Evolutionary conservation across 2,113 vertebrate species (phyloP), one percentile per base, ranked within the genome.

Genomic region (Rhinoderma darwinii): DNA sequence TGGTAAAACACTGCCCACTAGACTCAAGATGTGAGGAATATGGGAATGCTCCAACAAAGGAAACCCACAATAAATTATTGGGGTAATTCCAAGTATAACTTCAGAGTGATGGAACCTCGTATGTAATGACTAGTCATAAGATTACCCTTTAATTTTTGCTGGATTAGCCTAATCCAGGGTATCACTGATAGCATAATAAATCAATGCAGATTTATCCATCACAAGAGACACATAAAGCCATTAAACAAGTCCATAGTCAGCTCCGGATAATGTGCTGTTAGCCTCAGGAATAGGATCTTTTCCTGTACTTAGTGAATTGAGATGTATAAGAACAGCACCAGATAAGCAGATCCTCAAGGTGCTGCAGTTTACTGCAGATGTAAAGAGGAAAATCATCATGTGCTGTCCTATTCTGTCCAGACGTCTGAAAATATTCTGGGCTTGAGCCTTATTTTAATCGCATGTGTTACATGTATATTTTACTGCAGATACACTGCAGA

Each of bases 171-270:
- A 72, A 73, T 73, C 18, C 37, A 27, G 74, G 39, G 32, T 74
- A 8, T 54, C 35, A 44, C 51, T 61, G 37, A 30, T n/a, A 66
- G 56, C 51, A 77, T 22, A 35, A n/a, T 37, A 30, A 77, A 43
- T 54, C 30, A 30, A 35, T 68, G 44, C 61, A 78, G 14, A 50
- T 54, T 37, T 70, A 86, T 79, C 32, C 32, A 86, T 79, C 59
- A 79, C 74, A 12, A 9, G 75, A 86, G 84, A 79, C 75, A 44
- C 84, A 66, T 77, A 77, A 77, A 85, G 18, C 54, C 73, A 85
- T 85, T 85, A 85, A 43, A 59, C n/a, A 76, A 75, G 47, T 75
- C 72, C 56, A 1, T 41, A 77, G n/a, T 77, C 84, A 85, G 73
- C 84, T 66, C n/a, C 18, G 5, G 54, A 66, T 66, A 22, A 47